phyloP scores from a whole-genome alignment of 2,113 vertebrate species.

The Gymnogyps californianus region DNA sequence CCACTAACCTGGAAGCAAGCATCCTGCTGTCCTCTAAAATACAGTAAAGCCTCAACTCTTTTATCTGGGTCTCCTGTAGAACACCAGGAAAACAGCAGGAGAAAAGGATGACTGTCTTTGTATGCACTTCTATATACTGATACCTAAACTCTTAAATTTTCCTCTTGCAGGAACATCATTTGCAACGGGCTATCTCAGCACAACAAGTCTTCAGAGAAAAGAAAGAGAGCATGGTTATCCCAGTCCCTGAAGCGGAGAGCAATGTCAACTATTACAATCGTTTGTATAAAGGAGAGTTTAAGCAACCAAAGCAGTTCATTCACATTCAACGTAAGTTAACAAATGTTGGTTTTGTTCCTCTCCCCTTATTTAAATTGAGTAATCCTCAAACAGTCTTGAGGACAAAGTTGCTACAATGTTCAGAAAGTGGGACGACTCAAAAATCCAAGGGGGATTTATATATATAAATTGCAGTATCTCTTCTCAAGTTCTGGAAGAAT shows the following conservation, averaged over 20 bases:
- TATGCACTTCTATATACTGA: rapidly evolving
- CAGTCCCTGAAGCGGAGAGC: conserved; percentile 90
- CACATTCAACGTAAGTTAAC: conserved; percentile 90
- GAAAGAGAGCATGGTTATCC: conserved; percentile 95
- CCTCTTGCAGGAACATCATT: conserved; percentile 88
- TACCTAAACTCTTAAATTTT: not conserved
- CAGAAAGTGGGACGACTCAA: not conserved
- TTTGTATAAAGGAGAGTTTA: conserved; percentile 90
- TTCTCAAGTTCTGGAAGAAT: not conserved
- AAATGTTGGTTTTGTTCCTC: not conserved
- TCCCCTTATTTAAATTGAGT: not conserved
- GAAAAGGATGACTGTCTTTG: not conserved
- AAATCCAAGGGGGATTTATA: not conserved
- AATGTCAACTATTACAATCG: conserved; percentile 92
- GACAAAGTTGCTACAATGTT: not conserved
- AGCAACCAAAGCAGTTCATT: conserved; percentile 92
- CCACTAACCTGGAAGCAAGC: not conserved
- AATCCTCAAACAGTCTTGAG: not conserved
- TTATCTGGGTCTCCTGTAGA: not conserved
- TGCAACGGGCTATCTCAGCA: conserved; percentile 92
- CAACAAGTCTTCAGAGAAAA: conserved; percentile 94
- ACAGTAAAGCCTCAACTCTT: not conserved
- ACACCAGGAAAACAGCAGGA: not conserved
- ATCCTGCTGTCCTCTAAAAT: not conserved
- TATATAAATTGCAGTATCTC: not conserved